Conservation (phyloP, 2,888 invertebrate genomes). For the Bimastos eiseni region DNA sequence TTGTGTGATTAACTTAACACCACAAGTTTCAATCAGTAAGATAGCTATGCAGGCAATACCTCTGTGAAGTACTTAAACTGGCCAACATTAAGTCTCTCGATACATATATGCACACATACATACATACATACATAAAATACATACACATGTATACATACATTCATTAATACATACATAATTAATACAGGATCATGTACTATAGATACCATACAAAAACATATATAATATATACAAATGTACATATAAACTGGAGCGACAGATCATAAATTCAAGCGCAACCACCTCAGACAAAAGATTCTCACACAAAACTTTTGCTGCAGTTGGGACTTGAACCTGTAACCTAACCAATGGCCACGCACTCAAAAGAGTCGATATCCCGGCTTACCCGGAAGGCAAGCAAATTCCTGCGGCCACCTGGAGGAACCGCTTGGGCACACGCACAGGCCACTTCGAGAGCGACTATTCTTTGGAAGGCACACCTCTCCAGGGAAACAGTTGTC, state of each 20-base stretch:
- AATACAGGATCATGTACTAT: not conserved
- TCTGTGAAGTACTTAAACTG: not conserved
- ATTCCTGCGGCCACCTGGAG: not conserved
- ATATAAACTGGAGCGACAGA: not conserved
- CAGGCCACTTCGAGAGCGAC: not conserved
- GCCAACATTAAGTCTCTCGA: not conserved
- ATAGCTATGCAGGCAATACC: not conserved
- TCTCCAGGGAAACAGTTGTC: not conserved
- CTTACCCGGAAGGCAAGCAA: constrained; percentile 1
- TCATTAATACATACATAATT: not conserved
- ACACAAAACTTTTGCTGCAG: not conserved
- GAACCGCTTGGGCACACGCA: not conserved
- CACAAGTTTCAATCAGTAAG: not conserved
- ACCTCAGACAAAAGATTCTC: not conserved
- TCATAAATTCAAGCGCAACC: not conserved
- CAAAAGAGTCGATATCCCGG: not conserved
- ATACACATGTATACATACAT: not conserved
- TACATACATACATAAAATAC: too few relatives aligned
- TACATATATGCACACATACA: not conserved
- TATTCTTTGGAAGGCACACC: constrained; percentile 17
- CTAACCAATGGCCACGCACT: not conserved
- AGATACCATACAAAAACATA: not conserved
- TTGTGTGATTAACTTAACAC: not conserved
- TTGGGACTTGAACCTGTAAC: not conserved
- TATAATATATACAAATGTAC: not conserved